phyloP scores from a whole-genome alignment of 30 jellyfish, hydroid and myxozoan species.

The Aurelia aurita region DNA sequence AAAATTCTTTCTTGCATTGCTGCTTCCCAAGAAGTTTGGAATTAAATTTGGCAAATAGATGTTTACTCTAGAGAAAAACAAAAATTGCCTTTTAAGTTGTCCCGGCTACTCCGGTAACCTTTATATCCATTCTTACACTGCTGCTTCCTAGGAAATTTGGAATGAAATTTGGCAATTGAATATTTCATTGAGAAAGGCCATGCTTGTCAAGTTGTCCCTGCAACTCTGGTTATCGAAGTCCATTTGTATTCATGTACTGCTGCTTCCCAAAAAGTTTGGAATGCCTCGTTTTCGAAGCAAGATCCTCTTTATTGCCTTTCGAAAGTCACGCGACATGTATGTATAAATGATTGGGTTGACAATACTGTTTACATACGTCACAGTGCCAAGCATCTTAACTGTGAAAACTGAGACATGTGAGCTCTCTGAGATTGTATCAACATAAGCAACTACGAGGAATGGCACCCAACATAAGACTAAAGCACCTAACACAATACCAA shows the following conservation, averaged over 20 bases:
- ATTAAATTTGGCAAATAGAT: too few relatives aligned
- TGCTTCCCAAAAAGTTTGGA: constrained; percentile 52
- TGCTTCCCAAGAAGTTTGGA: too few relatives aligned
- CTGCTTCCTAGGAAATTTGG: too few relatives aligned
- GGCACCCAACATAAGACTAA: constrained; percentile 90
- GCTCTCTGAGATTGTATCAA: constrained; percentile 41
- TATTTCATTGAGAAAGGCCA: too few relatives aligned
- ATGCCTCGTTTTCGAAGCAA: constrained; percentile 63
- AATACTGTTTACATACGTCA: constrained; percentile 86
- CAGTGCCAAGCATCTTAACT: constrained; percentile 77
- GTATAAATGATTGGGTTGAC: constrained; percentile 87
- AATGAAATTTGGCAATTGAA: too few relatives aligned
- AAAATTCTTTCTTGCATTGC: too few relatives aligned
- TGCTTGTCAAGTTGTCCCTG: too few relatives aligned
- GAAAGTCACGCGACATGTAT: constrained; percentile 86
- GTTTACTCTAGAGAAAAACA: too few relatives aligned
- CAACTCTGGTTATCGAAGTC: too few relatives aligned
- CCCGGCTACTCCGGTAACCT: too few relatives aligned
- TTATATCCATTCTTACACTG: too few relatives aligned
- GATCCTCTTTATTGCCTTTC: constrained; percentile 64
- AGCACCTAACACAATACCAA: constrained; percentile 86
- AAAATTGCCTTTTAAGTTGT: too few relatives aligned
- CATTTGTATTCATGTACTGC: constrained; percentile 23
- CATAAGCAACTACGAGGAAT: constrained; percentile 58
- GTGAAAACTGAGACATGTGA: constrained; percentile 64